phyloP scores from a whole-genome alignment of 2,888 invertebrate genomes.

The Cosmia pyralina region DNA sequence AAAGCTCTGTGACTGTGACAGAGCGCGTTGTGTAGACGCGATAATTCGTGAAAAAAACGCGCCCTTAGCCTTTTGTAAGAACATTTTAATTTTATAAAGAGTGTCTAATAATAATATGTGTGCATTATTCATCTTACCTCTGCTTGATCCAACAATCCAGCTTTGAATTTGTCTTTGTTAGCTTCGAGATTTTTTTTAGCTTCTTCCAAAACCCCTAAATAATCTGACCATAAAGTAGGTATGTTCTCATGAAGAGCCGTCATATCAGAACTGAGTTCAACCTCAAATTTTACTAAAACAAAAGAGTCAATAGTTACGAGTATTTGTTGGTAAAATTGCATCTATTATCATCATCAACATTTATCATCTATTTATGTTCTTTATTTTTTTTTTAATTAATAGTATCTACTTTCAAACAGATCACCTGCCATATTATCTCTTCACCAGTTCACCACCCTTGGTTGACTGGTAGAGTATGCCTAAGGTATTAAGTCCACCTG shows the following conservation, averaged over 20 bases:
- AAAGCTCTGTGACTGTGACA: neutral
- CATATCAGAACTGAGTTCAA: slow-evolving; percentile 92
- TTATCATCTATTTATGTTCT: too few relatives aligned
- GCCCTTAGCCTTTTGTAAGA: neutral
- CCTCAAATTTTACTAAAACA: slow-evolving; percentile 92
- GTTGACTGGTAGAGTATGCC: neutral
- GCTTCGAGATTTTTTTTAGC: slow-evolving; percentile 93
- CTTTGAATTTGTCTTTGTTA: slow-evolving; percentile 93
- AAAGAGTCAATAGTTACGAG: neutral
- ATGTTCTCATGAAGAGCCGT: slow-evolving; percentile 90
- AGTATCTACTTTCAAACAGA: neutral
- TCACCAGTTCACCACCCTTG: neutral
- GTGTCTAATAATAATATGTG: too few relatives aligned
- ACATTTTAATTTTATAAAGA: neutral
- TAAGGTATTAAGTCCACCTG: neutral
- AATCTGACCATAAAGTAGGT: slow-evolving; percentile 92
- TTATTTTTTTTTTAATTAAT: too few relatives aligned
- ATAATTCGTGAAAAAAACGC: neutral
- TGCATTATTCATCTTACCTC: slow-evolving; percentile 81
- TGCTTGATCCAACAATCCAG: slow-evolving; percentile 92
- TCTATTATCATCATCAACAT: too few relatives aligned
- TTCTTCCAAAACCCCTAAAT: slow-evolving; percentile 92
- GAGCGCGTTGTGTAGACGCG: neutral
- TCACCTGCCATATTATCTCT: neutral
- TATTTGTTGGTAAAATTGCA: too few relatives aligned